A percentile compares a stretch with the other conserved stretches of the same genome.
Evolutionary conservation across 2,888 invertebrate species (phyloP).

Genomic region (Bruchidius siliquastri): DNA sequence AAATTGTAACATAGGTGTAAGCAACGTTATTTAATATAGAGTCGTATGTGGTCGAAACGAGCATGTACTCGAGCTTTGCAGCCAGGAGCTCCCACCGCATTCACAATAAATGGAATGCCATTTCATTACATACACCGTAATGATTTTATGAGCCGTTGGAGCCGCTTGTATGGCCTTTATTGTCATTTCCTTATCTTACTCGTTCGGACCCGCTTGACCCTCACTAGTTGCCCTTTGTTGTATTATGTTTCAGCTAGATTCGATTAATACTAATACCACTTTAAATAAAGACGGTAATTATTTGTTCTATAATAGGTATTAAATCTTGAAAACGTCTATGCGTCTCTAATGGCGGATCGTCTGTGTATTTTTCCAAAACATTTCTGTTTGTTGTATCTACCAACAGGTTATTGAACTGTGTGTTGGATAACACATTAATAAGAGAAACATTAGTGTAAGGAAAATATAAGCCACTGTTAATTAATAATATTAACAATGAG

Average conservation of each 20-base stretch:
- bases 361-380: too few species aligned
- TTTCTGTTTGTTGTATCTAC: too few species aligned
- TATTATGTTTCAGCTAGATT: not conserved
- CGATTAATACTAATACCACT: not conserved
- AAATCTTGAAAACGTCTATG: too few species aligned
- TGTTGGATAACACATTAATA: too few species aligned
- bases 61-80: constrained; percentile 11
- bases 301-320: not conserved
- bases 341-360: too few species aligned
- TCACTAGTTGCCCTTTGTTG: not conserved
- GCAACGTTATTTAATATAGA: constrained; percentile 41
- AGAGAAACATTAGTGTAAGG: too few species aligned
- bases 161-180: constrained; percentile 25
- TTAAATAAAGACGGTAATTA: not conserved
- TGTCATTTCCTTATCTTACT: constrained; percentile 13
- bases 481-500: too few species aligned
- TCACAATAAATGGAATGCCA: constrained; percentile 46
- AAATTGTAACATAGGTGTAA: constrained; percentile 45
- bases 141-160: constrained; percentile 37
- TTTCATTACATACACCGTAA: constrained; percentile 41
- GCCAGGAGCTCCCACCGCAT: constrained; percentile 31
- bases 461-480: too few species aligned
- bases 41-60: constrained; percentile 31
- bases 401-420: too few species aligned
- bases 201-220: not conserved